Conservation (phyloP, 2,797 vertebrate species). For the Semotilus atromaculatus region DNA sequence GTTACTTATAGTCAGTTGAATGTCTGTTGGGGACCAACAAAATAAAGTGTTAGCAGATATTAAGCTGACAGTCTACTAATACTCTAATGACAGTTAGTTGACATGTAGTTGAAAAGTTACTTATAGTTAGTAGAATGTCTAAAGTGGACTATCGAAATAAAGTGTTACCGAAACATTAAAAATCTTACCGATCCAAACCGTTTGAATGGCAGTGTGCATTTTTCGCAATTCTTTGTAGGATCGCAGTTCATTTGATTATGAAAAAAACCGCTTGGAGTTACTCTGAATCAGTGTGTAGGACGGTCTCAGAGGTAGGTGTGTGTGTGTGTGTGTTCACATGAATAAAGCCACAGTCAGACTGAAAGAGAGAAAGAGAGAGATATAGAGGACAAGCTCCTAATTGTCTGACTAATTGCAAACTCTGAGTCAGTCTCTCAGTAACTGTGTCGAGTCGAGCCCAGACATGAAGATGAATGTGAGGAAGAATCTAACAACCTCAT, state of each 20-base stretch:
- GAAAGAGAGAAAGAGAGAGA: slow-evolving; percentile 65
- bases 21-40: too few relatives aligned
- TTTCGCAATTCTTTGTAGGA: not conserved
- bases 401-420: slow-evolving; percentile 78
- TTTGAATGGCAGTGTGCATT: too few relatives aligned
- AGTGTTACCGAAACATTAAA: too few relatives aligned
- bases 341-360: slow-evolving; percentile 64
- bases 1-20: too few relatives aligned
- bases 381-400: slow-evolving; percentile 72
- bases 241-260: not conserved
- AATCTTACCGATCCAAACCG: too few relatives aligned
- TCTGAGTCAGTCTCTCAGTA: slow-evolving; percentile 69
- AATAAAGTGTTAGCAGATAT: too few relatives aligned
- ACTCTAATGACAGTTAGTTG: too few relatives aligned
- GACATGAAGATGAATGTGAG: slow-evolving; percentile 61
- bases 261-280: not conserved
- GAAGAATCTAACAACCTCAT: slow-evolving; percentile 27
- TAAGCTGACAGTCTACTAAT: too few relatives aligned
- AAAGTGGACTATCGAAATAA: too few relatives aligned
- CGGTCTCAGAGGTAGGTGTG: slow-evolving; percentile 44
- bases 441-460: slow-evolving; percentile 59
- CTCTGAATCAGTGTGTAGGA: slow-evolving; percentile 9
- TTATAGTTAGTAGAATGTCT: too few relatives aligned
- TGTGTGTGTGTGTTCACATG: slow-evolving; percentile 51
- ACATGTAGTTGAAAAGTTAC: too few relatives aligned